Evolutionary conservation across 2,113 vertebrate species (phyloP).

Genomic region (Hippoglossus stenolepis): DNA sequence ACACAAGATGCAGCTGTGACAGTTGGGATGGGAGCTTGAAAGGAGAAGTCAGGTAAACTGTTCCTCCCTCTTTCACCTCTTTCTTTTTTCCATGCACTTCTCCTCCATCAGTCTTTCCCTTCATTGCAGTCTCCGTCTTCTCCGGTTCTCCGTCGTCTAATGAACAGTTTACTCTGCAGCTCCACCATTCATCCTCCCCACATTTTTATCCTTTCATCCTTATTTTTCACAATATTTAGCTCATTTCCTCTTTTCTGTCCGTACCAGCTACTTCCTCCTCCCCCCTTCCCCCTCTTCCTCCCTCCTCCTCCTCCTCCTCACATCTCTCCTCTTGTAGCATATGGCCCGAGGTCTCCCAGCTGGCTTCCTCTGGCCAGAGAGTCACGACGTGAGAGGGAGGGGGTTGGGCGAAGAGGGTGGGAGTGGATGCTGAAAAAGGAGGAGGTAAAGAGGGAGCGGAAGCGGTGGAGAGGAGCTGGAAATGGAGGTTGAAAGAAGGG

Average conservation of each 20-base stretch:
- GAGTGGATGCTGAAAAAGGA: conserved; percentile 1
- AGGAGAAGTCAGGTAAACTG: too few species aligned
- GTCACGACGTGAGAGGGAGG: conserved; percentile 32
- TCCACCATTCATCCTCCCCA: background rate
- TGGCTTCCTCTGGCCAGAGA: conserved; percentile 22
- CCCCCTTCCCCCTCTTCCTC: background rate
- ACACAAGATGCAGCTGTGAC: too few species aligned
- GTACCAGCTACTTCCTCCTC: too few species aligned
- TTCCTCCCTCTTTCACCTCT: too few species aligned
- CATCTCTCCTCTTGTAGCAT: conserved; percentile 15
- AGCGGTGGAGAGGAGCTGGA: background rate
- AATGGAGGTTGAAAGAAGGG: background rate
- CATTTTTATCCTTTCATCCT: background rate
- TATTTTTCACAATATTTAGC: background rate
- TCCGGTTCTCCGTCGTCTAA: too few species aligned
- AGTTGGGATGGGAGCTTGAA: too few species aligned
- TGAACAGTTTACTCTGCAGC: too few species aligned
- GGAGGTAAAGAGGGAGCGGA: background rate
- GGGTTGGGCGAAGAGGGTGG: background rate
- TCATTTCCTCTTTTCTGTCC: background rate
- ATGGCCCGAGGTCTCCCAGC: conserved; percentile 17
- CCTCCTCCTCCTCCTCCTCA: background rate
- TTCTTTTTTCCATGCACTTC: too few species aligned
- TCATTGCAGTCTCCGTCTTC: too few species aligned
- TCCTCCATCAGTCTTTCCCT: too few species aligned